phyloP scores from a whole-genome alignment of 2,113 vertebrate genomes.

The Clarias gariepinus region DNA sequence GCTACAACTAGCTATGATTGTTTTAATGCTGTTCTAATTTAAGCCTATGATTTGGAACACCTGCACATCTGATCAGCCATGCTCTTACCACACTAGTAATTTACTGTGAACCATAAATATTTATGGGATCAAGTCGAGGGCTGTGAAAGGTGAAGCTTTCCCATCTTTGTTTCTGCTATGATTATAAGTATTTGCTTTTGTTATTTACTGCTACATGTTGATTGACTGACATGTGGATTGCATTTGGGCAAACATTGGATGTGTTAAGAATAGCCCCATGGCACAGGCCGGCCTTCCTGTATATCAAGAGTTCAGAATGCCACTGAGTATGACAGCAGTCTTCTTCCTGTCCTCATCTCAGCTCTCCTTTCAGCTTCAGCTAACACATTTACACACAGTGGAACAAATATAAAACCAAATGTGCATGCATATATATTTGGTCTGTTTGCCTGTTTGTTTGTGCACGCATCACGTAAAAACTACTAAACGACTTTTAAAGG shows the following conservation, averaged over 20 bases:
- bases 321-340: constrained; percentile 6
- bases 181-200: constrained; percentile 15
- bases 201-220: constrained; percentile 26
- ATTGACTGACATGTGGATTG: constrained; percentile 37
- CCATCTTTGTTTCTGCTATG: background rate
- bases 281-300: constrained; percentile 42
- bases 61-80: constrained; percentile 18
- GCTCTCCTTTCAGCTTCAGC: constrained; percentile 14
- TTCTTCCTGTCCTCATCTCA: background rate
- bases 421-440: background rate
- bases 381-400: background rate
- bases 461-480: too few species aligned
- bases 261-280: constrained; percentile 34
- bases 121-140: constrained; percentile 9
- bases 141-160: constrained; percentile 16
- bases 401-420: constrained; percentile 4
- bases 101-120: constrained; percentile 34
- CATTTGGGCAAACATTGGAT: constrained; percentile 35
- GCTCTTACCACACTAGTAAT: constrained; percentile 1
- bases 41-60: constrained; percentile 30
- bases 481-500: too few species aligned
- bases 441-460: too few species aligned
- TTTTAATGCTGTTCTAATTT: constrained; percentile 26
- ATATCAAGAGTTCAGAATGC: constrained; percentile 52
- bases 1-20: background rate